These are phyloP conservation scores for Drosophila erecta DNA, from an alignment of 1,140 invertebrate genomes.

Conservation along the genomic window DNA sequence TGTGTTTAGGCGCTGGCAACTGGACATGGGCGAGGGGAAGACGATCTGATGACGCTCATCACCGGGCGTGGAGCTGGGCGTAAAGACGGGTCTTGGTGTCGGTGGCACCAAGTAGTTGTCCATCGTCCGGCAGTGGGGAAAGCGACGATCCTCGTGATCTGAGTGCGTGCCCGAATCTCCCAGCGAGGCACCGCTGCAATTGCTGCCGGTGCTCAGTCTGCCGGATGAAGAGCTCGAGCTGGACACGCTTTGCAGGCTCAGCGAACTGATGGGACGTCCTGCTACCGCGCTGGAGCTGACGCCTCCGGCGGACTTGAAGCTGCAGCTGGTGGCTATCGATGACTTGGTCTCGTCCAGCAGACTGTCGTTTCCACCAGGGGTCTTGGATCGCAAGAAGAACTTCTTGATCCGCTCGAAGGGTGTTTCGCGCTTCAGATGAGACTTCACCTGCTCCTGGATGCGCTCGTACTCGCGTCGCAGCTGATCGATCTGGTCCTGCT, in stretches of 20 bases:
- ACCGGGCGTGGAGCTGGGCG: conserved; percentile 77
- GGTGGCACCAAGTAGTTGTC: conserved; percentile 87
- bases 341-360: conserved; percentile 80
- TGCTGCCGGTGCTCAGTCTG: conserved; percentile 90
- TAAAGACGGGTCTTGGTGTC: conserved; percentile 85
- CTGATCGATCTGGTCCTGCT: conserved; percentile 91
- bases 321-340: conserved; percentile 79
- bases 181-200: conserved; percentile 90
- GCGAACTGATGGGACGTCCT: conserved; percentile 88
- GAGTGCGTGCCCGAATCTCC: conserved; percentile 94
- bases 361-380: conserved; percentile 72
- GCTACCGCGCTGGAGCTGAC: conserved; percentile 9
- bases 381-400: conserved; percentile 89
- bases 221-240: conserved; percentile 91
- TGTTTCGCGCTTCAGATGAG: conserved; percentile 89
- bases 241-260: conserved; percentile 90
- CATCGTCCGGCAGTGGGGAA: conserved; percentile 85
- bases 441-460: conserved; percentile 91
- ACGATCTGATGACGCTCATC: conserved; percentile 80
- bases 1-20: conserved; percentile 67
- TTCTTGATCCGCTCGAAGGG: conserved; percentile 92
- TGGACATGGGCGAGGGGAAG: conserved; percentile 77
- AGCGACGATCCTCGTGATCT: conserved; percentile 91
- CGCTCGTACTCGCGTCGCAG: conserved; percentile 92
- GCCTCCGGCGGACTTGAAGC: conserved; percentile 81